Base-by-base conservation (phyloP, 2,888 invertebrate species). In the Lasioglossum oenotherae region DNA sequence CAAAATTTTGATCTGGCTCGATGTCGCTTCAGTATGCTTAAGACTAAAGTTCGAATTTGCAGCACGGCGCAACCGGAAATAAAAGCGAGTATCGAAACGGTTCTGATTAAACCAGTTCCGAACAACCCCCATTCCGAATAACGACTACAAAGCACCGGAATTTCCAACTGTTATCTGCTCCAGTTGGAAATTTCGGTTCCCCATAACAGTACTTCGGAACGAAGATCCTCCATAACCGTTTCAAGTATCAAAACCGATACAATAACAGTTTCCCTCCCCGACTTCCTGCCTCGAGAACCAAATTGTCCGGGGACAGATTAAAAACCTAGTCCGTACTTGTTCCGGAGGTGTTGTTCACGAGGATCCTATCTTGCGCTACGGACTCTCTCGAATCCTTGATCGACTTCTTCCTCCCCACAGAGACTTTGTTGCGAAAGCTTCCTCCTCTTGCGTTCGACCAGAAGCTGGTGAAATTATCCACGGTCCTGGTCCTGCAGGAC, bases 381-480 rank as follows among this genome's bases (percentile, higher is more conserved):
- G 84, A 82, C 74, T 92, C 91, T 87, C 88, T 92, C 71, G 91
- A 77, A 8, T 91, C 90, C 77, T 91, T 92, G 41, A 87, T 75
- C 53, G 79, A 78, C 87, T 92, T 93, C 83, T 93, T 93, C 53
- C 89, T 86, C 4, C 81, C 84, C 14, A 83, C 80, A 16, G 90
- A 84, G 16, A 84, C 90, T 74, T 93, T 93, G 81, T 69, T 89
- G 8, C 92, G 92, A 71, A 93, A 93, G 75, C 92, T 92, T 57
- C 87, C 88, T 14, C 91, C 88, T 0, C 93, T 90, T 35, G 81
- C 85, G 44, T 85, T 91, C 41, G 82, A 87, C 93, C 91, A 92
- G 71, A 93, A 92, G 38, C 86, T 93, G 31, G 92, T 82, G 19
- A 93, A 87, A 81, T 93, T 93, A 38, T 94, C 93, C 57, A 92